A percentile compares a stretch with the other conserved stretches of the same genome.
phyloP scores from a whole-genome alignment of 2,113 vertebrate genomes.

The Chunga burmeisteri region DNA sequence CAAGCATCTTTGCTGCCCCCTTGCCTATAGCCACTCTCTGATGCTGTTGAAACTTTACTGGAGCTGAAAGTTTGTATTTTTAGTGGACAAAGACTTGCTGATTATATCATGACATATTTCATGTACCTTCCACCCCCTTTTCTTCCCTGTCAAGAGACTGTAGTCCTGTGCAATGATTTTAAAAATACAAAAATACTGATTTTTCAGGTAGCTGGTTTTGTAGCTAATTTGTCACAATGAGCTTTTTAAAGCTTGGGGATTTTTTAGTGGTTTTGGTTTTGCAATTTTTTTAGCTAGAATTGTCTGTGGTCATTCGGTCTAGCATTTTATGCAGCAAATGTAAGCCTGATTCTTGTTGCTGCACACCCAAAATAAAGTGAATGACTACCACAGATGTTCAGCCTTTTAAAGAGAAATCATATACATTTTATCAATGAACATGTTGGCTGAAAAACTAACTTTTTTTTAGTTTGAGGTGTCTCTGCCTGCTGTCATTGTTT shows the following conservation, averaged over 20 bases:
- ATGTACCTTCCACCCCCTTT: neutral
- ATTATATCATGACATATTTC: neutral
- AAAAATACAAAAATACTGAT: neutral
- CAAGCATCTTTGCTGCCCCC: neutral
- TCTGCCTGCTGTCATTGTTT: neutral
- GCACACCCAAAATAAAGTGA: neutral
- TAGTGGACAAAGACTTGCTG: neutral
- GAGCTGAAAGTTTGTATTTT: neutral
- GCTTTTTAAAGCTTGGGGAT: neutral
- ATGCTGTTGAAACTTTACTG: neutral
- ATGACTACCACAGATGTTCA: neutral
- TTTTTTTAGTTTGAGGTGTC: neutral
- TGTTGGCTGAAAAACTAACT: neutral
- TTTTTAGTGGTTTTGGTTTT: neutral
- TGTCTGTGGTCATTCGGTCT: neutral
- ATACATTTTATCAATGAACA: neutral
- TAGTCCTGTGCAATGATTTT: neutral
- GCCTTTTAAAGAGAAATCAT: neutral
- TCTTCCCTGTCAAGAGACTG: neutral
- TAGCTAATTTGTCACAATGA: neutral
- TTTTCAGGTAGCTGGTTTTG: neutral
- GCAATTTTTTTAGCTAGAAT: neutral
- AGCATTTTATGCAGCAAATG: neutral
- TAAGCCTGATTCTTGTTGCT: neutral
- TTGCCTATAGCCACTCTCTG: neutral